Conservation (phyloP, 2,113 vertebrate species). For the Hippolais icterina region DNA sequence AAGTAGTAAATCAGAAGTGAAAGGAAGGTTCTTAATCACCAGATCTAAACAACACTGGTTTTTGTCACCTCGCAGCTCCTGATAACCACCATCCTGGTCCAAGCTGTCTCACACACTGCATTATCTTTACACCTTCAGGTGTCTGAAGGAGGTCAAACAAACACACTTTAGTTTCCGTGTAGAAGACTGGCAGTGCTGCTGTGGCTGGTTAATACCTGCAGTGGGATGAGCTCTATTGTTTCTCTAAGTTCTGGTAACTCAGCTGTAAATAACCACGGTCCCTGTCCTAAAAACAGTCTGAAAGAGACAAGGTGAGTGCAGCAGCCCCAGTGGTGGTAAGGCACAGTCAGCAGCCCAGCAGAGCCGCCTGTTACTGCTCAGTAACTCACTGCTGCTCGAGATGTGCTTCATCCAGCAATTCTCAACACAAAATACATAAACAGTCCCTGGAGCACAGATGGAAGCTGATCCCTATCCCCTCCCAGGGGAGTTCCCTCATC, state of each 20-base stretch:
- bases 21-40: background rate
- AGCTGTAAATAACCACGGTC: background rate
- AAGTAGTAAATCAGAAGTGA: background rate
- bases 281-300: background rate
- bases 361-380: background rate
- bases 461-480: constrained; percentile 16
- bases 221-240: background rate
- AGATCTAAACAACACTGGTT: background rate
- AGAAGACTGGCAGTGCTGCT: accelerated
- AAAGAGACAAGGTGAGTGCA: background rate
- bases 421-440: constrained; percentile 36
- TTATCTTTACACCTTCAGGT: background rate
- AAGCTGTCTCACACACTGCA: background rate
- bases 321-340: background rate
- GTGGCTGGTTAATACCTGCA: background rate
- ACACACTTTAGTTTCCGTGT: accelerated
- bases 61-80: background rate
- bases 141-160: background rate
- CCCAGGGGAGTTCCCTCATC: constrained; percentile 64
- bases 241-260: background rate
- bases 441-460: constrained; percentile 49
- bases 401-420: background rate
- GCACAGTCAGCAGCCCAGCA: background rate
- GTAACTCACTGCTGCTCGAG: background rate
- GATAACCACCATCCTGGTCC: background rate